phyloP scores from a whole-genome alignment of 1,140 invertebrate genomes.

The Lamellibrachia luymesi region DNA sequence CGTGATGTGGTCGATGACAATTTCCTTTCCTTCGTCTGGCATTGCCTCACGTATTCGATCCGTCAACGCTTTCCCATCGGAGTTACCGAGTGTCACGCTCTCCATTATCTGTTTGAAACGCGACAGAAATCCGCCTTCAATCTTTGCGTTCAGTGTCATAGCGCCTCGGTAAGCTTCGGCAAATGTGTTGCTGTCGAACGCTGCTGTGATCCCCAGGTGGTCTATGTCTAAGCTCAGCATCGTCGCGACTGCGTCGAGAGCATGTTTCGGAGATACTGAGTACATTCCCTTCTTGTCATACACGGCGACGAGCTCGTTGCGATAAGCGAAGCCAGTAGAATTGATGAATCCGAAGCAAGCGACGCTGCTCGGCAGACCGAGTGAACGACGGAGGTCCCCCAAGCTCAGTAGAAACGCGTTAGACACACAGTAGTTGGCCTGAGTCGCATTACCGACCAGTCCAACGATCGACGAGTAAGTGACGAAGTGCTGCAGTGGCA shows the following conservation, averaged over 20 bases:
- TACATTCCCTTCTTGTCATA: not conserved
- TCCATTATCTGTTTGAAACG: not conserved
- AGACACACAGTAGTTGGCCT: not conserved
- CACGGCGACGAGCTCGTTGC: not conserved
- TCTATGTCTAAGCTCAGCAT: not conserved
- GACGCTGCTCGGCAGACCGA: constrained; percentile 2
- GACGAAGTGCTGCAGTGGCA: not conserved
- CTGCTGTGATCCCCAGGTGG: not conserved
- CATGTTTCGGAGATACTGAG: not conserved
- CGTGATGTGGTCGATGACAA: not conserved
- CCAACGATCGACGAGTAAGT: not conserved
- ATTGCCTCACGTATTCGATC: not conserved
- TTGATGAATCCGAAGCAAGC: not conserved
- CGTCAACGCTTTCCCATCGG: not conserved
- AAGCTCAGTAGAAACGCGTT: not conserved
- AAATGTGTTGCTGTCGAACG: not conserved
- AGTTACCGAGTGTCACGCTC: not conserved
- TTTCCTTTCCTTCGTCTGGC: not conserved
- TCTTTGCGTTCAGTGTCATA: not conserved
- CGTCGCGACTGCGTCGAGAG: not conserved
- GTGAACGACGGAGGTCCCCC: not conserved
- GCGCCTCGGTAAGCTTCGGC: not conserved
- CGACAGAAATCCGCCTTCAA: not conserved
- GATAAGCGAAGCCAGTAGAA: not conserved
- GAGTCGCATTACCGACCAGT: not conserved